Evolutionary conservation across 2,888 invertebrate species (phyloP).

Genomic region (Heliconius aoede): DNA sequence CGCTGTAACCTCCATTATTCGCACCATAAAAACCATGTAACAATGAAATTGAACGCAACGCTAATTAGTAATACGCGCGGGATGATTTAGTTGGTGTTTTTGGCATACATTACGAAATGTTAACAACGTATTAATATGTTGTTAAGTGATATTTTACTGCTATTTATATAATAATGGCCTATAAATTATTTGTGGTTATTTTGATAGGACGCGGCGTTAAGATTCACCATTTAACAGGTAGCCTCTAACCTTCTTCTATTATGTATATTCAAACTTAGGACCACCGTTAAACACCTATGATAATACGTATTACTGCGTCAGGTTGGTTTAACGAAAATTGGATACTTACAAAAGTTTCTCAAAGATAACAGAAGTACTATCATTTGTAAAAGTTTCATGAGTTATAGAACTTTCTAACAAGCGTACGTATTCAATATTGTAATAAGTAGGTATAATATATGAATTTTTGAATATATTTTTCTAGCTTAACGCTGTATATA

Average conservation of each 20-base stretch:
- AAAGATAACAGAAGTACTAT: slow-evolving; percentile 17
- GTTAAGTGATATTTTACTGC: slow-evolving; percentile 37
- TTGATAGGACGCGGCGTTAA: not conserved
- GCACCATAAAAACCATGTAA: not conserved
- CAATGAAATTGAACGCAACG: slow-evolving; percentile 12
- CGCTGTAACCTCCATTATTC: not conserved
- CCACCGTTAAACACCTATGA: not conserved
- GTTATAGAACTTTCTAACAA: slow-evolving; percentile 18
- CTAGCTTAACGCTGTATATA: not conserved
- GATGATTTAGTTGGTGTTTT: slow-evolving; percentile 35
- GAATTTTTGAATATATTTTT: not conserved
- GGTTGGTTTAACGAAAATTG: slow-evolving; percentile 14
- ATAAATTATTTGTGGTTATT: not conserved
- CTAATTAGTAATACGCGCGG: slow-evolving; percentile 7
- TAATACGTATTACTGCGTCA: not conserved
- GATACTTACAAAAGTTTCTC: slow-evolving; percentile 16
- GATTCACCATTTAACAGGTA: not conserved
- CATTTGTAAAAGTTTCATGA: slow-evolving; percentile 18
- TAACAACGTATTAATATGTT: slow-evolving; percentile 36
- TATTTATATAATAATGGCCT: not conserved
- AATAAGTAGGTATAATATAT: slow-evolving; percentile 1
- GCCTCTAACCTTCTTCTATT: not conserved
- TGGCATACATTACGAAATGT: slow-evolving; percentile 40
- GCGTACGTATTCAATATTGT: slow-evolving; percentile 10
- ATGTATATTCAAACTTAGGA: not conserved